Percentiles rank a stretch among this genome's conserved stretches.
These are phyloP conservation scores for Brachyhypopomus gauderio DNA, from an alignment of 2,113 vertebrate genomes.

Conservation along the genomic window DNA sequence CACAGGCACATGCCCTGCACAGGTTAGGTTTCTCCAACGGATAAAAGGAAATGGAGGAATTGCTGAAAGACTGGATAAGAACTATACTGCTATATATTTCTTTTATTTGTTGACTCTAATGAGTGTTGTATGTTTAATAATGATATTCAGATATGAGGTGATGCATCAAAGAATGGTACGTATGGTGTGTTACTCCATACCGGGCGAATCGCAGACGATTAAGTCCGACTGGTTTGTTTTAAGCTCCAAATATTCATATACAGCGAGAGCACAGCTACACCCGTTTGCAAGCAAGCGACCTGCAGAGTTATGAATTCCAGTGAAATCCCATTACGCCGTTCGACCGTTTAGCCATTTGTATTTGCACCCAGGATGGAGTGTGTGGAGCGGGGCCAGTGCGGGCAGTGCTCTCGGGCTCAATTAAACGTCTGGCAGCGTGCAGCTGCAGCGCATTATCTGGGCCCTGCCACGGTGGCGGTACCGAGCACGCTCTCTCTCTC, in stretches of 20 bases:
- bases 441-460: constrained; percentile 16
- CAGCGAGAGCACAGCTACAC: neutral
- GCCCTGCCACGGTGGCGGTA: constrained; percentile 22
- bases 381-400: neutral
- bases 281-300: neutral
- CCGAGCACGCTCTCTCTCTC: constrained; percentile 41
- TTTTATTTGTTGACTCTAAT: neutral
- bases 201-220: too few relatives aligned
- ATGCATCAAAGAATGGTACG: too few relatives aligned
- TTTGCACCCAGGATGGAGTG: neutral
- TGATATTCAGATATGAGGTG: neutral
- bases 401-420: neutral
- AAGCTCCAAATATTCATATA: neutral
- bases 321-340: neutral
- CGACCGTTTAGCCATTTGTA: constrained; percentile 1
- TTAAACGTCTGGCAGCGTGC: neutral
- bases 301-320: constrained; percentile 8
- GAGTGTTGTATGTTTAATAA: neutral
- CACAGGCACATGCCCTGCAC: constrained; percentile 13
- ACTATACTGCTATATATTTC: neutral
- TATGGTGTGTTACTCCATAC: too few relatives aligned
- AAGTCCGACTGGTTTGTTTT: too few relatives aligned
- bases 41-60: neutral
- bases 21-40: neutral
- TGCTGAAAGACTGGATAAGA: neutral